Evolutionary conservation across 2,888 invertebrate species (phyloP).

Genomic region (Lasiommata megera): DNA sequence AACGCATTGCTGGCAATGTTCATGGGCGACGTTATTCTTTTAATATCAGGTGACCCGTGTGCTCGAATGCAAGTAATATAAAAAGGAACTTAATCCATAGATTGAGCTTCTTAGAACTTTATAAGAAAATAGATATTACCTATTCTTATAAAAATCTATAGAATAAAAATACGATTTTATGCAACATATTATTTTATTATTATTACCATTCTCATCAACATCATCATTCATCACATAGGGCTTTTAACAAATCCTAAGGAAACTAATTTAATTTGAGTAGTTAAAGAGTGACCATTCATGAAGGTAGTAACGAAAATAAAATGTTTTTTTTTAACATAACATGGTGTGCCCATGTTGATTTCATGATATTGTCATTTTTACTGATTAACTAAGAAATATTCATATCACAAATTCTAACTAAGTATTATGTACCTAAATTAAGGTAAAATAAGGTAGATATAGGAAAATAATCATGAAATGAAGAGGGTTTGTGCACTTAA

Average conservation of each 20-base stretch:
- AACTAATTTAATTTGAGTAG: constrained; percentile 50
- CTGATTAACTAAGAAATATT: constrained; percentile 34
- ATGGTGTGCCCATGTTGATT: neutral
- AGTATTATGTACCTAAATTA: constrained; percentile 34
- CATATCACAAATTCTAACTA: constrained; percentile 44
- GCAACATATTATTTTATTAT: constrained; percentile 68
- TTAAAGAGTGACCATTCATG: constrained; percentile 31
- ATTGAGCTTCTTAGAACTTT: too few species aligned
- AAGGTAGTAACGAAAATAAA: constrained; percentile 23
- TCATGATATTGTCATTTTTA: constrained; percentile 35
- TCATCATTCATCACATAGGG: constrained; percentile 47
- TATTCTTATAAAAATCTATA: too few species aligned
- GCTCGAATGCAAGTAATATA: too few species aligned
- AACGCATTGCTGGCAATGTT: too few species aligned
- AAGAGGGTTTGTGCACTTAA: constrained; percentile 39
- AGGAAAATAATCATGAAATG: constrained; percentile 17
- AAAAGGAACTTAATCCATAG: too few species aligned
- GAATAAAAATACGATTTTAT: constrained; percentile 38
- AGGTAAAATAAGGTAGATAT: constrained; percentile 16
- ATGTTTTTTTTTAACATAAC: neutral
- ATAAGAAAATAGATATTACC: too few species aligned
- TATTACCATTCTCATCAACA: constrained; percentile 63
- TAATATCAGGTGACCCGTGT: too few species aligned
- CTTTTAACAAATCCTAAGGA: constrained; percentile 53
- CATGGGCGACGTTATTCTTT: too few species aligned